These are phyloP conservation scores for Drosophila subobscura DNA, from an alignment of 1,140 invertebrate genomes.

Conservation along the genomic window DNA sequence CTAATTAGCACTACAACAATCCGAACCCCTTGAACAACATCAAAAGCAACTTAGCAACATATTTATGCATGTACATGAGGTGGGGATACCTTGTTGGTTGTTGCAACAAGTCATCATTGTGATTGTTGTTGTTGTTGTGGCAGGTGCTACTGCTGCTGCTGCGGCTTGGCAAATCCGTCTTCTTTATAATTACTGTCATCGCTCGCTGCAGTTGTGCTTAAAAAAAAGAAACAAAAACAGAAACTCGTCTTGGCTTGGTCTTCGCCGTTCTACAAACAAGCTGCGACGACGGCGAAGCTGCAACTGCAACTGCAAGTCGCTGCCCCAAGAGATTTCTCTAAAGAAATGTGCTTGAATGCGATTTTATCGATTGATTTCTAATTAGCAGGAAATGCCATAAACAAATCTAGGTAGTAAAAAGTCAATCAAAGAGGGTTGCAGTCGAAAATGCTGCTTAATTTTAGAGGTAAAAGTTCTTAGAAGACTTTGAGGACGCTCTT, in stretches of 20 bases:
- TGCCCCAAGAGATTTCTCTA: conserved; percentile 41
- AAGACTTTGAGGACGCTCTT: no score
- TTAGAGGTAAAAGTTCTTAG: no score
- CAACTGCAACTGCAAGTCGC: conserved; percentile 21
- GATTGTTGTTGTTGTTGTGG: conserved; percentile 14
- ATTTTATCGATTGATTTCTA: conserved; percentile 68
- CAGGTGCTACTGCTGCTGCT: conserved; percentile 5
- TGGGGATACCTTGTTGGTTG: conserved; percentile 23
- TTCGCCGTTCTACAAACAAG: conserved; percentile 57
- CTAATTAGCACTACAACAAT: conserved; percentile 40
- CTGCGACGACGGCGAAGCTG: neutral
- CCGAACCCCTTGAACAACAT: neutral
- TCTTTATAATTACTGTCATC: conserved; percentile 76
- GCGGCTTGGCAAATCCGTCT: conserved; percentile 73
- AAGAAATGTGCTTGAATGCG: conserved; percentile 30
- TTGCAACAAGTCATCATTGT: conserved; percentile 25
- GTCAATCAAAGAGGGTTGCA: neutral
- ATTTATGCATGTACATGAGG: conserved; percentile 13
- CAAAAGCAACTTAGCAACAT: conserved; percentile 10
- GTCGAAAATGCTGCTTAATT: no score
- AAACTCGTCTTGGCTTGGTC: conserved; percentile 60
- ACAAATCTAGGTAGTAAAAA: conserved; percentile 18
- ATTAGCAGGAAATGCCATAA: conserved; percentile 48
- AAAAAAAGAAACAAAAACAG: conserved; percentile 19
- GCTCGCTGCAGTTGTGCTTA: conserved; percentile 24